Conservation (phyloP, 2,113 vertebrate species). For the Charadrius vociferus region DNA sequence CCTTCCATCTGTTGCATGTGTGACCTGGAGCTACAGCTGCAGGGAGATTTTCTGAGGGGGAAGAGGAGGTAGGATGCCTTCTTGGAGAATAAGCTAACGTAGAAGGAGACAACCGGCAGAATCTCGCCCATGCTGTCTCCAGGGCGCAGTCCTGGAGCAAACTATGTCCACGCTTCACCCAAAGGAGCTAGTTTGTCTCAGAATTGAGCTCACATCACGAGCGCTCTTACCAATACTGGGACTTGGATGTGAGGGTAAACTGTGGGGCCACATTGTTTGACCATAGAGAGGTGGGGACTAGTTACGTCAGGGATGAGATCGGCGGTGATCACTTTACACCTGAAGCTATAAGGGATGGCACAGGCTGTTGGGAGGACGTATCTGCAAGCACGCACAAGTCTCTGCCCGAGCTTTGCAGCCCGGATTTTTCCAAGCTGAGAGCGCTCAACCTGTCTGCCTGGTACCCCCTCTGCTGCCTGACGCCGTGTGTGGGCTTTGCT, state of each 20-base stretch:
- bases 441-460: background rate
- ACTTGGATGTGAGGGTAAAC: background rate
- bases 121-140: background rate
- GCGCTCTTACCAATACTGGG: background rate
- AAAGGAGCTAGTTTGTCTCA: background rate
- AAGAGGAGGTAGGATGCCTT: background rate
- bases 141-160: background rate
- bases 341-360: background rate
- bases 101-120: background rate
- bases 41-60: background rate
- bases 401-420: background rate
- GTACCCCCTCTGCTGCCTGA: background rate
- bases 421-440: background rate
- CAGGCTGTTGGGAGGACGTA: background rate
- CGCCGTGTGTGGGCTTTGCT: rapidly evolving
- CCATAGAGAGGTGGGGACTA: background rate
- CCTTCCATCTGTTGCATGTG: background rate
- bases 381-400: background rate
- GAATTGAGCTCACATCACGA: background rate
- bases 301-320: background rate
- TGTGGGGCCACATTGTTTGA: background rate
- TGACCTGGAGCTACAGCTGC: background rate
- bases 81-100: background rate
- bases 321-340: background rate
- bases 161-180: background rate